Percentiles rank a stretch among this genome's conserved stretches.
Conservation (phyloP, 2,888 invertebrate species). For the Ennomos quercinarius region DNA sequence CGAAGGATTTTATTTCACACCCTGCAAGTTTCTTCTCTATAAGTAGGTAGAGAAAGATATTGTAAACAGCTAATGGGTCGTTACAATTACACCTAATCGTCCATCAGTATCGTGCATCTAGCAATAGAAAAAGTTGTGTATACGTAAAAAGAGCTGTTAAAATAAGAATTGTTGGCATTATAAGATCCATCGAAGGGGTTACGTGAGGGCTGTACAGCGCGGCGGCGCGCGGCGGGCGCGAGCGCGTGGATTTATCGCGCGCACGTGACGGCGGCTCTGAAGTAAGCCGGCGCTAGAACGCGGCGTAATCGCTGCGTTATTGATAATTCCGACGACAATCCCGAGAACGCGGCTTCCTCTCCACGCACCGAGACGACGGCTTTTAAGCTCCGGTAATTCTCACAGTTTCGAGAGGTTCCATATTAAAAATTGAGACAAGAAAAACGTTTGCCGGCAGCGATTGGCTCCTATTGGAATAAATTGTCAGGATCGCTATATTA, state of each 20-base stretch:
- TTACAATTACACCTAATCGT: background rate
- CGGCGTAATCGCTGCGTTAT: conserved; percentile 45
- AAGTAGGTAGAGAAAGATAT: conserved; percentile 2
- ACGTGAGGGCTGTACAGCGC: background rate
- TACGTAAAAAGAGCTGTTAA: conserved; percentile 5
- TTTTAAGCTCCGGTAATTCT: conserved; percentile 24
- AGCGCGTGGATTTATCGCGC: conserved; percentile 14
- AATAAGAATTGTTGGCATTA: conserved; percentile 12
- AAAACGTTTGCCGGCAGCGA: conserved; percentile 6
- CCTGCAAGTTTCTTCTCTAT: conserved; percentile 1
- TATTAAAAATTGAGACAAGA: conserved; percentile 17
- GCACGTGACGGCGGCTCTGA: conserved; percentile 14
- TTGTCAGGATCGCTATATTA: conserved; percentile 8
- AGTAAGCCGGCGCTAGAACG: conserved; percentile 2
- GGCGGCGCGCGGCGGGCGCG: conserved; percentile 3
- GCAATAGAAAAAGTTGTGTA: background rate
- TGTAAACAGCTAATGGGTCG: conserved; percentile 1
- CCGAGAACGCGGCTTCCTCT: conserved; percentile 11
- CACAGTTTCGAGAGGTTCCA: conserved; percentile 2
- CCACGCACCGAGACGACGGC: conserved; percentile 9
- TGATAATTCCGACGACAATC: conserved; percentile 40
- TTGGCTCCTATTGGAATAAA: conserved; percentile 10
- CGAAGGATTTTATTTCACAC: conserved; percentile 26
- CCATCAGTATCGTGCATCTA: background rate
- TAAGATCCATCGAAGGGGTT: conserved; percentile 11